Evolutionary conservation across 2,888 invertebrate genomes (phyloP).

Genomic region (Colletes collaris): DNA sequence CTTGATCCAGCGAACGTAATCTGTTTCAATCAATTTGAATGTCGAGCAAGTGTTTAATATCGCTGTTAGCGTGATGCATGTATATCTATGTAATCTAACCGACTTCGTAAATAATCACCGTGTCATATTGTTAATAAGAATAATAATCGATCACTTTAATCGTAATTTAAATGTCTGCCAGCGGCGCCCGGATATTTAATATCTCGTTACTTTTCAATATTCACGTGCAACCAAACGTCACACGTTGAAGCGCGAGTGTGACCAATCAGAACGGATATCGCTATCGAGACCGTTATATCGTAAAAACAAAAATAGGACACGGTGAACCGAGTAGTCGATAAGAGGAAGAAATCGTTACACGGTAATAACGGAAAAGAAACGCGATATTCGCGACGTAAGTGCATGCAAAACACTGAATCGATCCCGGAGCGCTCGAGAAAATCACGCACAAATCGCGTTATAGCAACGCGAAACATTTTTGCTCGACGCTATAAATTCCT

Average conservation of each 20-base stretch:
- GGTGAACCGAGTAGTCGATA: not conserved
- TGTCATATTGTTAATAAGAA: conserved; percentile 38
- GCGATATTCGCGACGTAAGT: not conserved
- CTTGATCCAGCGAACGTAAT: conserved; percentile 15
- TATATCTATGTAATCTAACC: conserved; percentile 7
- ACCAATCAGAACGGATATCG: conserved; percentile 21
- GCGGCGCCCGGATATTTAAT: conserved; percentile 12
- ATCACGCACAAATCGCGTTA: too few species aligned
- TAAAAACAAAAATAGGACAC: not conserved
- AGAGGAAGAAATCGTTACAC: conserved; percentile 3
- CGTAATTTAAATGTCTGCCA: conserved; percentile 41
- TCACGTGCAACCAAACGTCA: conserved; percentile 14
- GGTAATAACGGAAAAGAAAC: not conserved
- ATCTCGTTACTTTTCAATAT: conserved; percentile 44
- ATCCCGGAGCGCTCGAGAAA: too few species aligned
- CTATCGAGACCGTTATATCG: not conserved
- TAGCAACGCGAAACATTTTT: too few species aligned
- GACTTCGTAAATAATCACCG: conserved; percentile 22
- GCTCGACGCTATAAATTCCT: too few species aligned
- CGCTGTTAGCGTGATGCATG: not conserved
- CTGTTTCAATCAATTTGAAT: conserved; percentile 35
- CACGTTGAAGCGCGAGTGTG: not conserved
- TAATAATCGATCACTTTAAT: conserved; percentile 41
- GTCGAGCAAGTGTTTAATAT: conserved; percentile 9
- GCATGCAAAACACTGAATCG: too few species aligned